Conservation (phyloP, 2,113 vertebrate genomes). For the Xenotilapia longispinis region DNA sequence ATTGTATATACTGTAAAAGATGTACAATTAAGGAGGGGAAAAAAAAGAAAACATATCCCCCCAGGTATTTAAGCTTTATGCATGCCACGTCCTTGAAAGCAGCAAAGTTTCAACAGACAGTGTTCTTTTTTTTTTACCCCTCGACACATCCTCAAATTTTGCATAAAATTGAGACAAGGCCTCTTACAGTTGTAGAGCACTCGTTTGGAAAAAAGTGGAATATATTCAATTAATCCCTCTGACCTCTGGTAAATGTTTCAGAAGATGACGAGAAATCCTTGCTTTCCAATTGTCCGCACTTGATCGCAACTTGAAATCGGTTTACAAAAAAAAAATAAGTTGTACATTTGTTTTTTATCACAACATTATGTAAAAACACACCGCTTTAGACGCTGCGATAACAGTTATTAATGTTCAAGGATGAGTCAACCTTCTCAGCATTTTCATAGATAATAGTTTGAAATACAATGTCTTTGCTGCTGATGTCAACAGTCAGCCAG, state of each 20-base stretch:
- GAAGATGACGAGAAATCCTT: constrained; percentile 9
- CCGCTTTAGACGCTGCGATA: neutral
- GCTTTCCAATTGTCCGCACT: neutral
- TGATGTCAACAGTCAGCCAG: neutral
- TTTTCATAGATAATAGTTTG: neutral
- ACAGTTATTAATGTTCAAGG: constrained; percentile 36
- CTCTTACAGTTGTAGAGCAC: constrained; percentile 7
- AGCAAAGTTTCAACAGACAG: constrained; percentile 54
- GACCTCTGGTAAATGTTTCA: constrained; percentile 34
- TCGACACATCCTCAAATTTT: constrained; percentile 45
- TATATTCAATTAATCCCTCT: constrained; percentile 42
- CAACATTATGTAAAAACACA: neutral
- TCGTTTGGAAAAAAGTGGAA: constrained; percentile 16
- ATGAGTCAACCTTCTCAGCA: neutral
- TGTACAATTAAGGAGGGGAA: neutral
- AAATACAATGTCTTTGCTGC: neutral
- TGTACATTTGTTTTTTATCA: neutral
- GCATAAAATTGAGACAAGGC: constrained; percentile 55
- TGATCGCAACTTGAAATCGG: neutral
- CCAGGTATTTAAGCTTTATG: constrained; percentile 59
- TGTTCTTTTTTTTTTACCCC: neutral
- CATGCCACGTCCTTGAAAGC: constrained; percentile 71
- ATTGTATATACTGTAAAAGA: constrained; percentile 44
- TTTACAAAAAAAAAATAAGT: neutral
- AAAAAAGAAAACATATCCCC: constrained; percentile 36